A percentile compares a stretch with the other conserved stretches of the same genome.
phyloP scores from a whole-genome alignment of 1,140 invertebrate species.

The Drosophila santomea region DNA sequence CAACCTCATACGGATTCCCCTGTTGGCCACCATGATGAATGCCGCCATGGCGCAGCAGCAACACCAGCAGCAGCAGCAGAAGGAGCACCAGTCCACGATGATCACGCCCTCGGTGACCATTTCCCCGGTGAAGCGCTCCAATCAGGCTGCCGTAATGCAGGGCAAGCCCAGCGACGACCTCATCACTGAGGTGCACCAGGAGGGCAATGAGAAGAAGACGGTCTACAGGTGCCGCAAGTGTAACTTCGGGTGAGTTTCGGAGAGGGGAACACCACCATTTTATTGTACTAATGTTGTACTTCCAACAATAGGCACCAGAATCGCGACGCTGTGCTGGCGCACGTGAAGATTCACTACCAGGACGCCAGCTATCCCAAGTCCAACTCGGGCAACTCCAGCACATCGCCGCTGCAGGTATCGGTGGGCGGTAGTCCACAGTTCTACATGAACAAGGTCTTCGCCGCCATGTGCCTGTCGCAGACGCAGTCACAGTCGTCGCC shows the following conservation, averaged over 20 bases:
- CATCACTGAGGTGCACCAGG: conserved; percentile 78
- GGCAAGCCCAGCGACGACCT: conserved; percentile 78
- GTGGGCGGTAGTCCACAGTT: conserved; percentile 69
- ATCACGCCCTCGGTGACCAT: conserved; percentile 84
- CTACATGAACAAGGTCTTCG: conserved; percentile 83
- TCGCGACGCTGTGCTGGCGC: conserved; percentile 88
- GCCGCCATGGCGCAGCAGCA: conserved; percentile 82
- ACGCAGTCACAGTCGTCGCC: conserved; percentile 48
- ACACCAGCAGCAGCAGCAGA: conserved; percentile 46
- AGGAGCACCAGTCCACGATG: conserved; percentile 69
- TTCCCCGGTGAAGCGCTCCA: conserved; percentile 82
- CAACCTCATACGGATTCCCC: conserved; percentile 69
- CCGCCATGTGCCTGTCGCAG: conserved; percentile 80
- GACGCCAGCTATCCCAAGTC: conserved; percentile 70
- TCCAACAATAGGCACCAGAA: conserved; percentile 86
- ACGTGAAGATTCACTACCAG: conserved; percentile 88
- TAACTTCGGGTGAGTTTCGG: conserved; percentile 88
- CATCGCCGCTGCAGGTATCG: conserved; percentile 74
- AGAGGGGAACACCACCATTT: background rate
- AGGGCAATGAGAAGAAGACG: conserved; percentile 86
- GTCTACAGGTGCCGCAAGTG: conserved; percentile 94
- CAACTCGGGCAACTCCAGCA: conserved; percentile 39
- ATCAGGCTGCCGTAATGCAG: conserved; percentile 18
- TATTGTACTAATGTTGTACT: background rate
- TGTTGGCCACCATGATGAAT: conserved; percentile 75